phyloP scores from a whole-genome alignment of 64 coral and sea anemone genomes.

The Montipora sp. region DNA sequence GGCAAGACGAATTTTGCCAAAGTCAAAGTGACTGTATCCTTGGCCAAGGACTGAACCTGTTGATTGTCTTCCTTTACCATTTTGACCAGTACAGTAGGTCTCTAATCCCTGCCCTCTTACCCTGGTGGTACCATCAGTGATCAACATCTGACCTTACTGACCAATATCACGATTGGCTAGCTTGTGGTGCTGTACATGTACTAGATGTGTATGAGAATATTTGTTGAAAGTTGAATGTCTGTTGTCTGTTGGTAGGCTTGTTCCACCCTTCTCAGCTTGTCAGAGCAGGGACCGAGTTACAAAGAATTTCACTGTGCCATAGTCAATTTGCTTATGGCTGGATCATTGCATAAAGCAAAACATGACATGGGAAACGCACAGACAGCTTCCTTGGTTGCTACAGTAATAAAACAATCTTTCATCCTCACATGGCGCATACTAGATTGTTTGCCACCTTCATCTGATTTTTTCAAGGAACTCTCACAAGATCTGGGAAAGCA shows the following conservation, averaged over 20 bases:
- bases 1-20: no score
- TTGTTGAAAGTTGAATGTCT: no score
- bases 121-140: no score
- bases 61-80: no score
- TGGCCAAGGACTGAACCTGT: no score
- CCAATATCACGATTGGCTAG: no score
- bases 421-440: slow-evolving; percentile 73
- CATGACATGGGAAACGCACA: slow-evolving; percentile 2
- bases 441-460: slow-evolving; percentile 68
- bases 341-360: slow-evolving; percentile 71
- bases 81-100: no score
- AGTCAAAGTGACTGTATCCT: no score
- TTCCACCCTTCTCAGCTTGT: slow-evolving; percentile 60
- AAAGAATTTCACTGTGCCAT: slow-evolving; percentile 76
- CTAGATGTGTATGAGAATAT: no score
- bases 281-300: slow-evolving; percentile 52
- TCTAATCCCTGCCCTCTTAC: no score
- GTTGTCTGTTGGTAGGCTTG: slow-evolving; percentile 53
- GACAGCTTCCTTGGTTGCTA: slow-evolving; percentile 64
- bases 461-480: slow-evolving; percentile 46
- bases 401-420: slow-evolving; percentile 69
- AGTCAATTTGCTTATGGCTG: slow-evolving; percentile 73
- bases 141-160: no score
- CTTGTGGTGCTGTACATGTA: no score
- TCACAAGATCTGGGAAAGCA: slow-evolving; percentile 58